Conservation (phyloP, 1,140 invertebrate species). For the Kradibia gibbosae region DNA sequence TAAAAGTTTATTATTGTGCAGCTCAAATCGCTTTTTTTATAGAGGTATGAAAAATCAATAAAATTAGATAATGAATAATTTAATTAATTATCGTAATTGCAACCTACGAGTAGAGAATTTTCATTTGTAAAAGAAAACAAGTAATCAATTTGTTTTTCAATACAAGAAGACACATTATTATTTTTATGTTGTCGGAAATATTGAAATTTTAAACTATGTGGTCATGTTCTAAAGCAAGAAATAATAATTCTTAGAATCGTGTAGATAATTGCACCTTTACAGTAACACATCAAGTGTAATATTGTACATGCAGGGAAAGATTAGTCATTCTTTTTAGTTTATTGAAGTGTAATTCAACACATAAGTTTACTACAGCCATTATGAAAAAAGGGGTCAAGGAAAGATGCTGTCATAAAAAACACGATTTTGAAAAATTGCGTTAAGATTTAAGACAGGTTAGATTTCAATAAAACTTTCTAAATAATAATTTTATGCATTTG, state of each 20-base stretch:
- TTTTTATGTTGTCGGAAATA: not conserved
- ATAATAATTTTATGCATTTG: not conserved
- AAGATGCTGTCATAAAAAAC: conserved; percentile 30
- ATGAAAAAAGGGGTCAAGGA: conserved; percentile 42
- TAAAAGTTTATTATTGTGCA: no score
- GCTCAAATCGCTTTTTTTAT: no score
- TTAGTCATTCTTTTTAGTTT: not conserved
- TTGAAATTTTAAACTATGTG: not conserved
- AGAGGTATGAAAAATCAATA: no score
- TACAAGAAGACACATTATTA: not conserved
- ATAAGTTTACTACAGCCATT: conserved; percentile 34
- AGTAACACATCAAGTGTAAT: not conserved
- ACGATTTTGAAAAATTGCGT: conserved; percentile 39
- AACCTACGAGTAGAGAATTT: no score
- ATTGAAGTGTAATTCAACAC: not conserved
- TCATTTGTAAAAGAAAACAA: no score
- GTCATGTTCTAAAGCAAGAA: not conserved
- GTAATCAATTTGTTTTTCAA: not conserved
- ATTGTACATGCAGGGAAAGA: not conserved
- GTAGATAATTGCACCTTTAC: not conserved
- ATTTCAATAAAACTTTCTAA: not conserved
- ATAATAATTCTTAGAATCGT: not conserved
- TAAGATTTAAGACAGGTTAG: conserved; percentile 46
- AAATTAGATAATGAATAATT: no score
- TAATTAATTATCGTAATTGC: no score